Base-by-base conservation (phyloP, 92 coral and sea anemone genomes). In the Epizoanthus illoricatus region DNA sequence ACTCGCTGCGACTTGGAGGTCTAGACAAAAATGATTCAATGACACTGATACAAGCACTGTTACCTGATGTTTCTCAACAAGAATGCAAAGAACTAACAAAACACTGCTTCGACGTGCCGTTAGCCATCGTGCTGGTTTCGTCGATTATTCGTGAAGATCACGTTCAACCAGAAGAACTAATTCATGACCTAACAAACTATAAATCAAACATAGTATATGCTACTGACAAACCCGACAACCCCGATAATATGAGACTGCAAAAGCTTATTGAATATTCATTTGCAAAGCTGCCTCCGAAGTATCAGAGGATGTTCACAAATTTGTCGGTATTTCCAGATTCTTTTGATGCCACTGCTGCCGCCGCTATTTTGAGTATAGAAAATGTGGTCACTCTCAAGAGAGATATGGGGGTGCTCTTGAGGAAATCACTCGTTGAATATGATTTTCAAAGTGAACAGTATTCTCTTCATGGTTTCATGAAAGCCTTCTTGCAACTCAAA, bases 341-440 rank as follows among this genome's bases (percentile, higher is more conserved):
- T 13, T 75, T 75, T 61, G 80, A 75, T 17, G 49, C 20, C n/a
- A 7, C 20, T 0, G 81, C 81, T 23, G 81, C 49, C 18, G 68
- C 21, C 5, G 70, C 6, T 52, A 11, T 71, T 42, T 52, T 71
- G 56, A 71, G 15, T 41, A 11, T 41, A 20, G 68, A 75, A 1
- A 42, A 28, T 5, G 4, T 33, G 3, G 5, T 75, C 6, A 5
- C 81, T 61, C 49, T 58, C 4, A 75, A 75, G 43, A 75, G 5
- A 40, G 67, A 33, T 2, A 33, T 75, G 65, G 68, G 52, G 5
- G 68, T 57, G 36, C 49, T 75, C 42, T 17, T 49, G 52, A 61
- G 66, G 33, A 75, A 61, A 41, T 75, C 81, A 3, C 54, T 75
- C 6, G 24, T 75, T 11, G 81, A 75, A 42, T 75, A 55, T 56